These are phyloP conservation scores for Sussaba pulchella DNA, from an alignment of 2,888 invertebrate species.

Conservation along the genomic window DNA sequence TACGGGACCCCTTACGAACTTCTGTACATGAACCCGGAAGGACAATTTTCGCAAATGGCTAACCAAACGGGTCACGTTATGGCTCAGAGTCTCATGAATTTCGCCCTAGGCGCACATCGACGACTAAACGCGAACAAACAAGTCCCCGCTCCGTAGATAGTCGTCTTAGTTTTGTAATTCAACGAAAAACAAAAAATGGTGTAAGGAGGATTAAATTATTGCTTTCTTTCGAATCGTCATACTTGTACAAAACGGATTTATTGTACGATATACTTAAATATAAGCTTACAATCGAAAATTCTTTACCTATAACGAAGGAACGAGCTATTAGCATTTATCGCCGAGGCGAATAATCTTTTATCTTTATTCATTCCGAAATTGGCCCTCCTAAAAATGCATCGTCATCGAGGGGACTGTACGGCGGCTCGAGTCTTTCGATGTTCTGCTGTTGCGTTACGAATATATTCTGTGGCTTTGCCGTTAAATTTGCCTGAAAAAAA, in stretches of 20 bases:
- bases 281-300: constrained; percentile 57
- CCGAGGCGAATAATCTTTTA: constrained; percentile 1
- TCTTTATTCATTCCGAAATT: constrained; percentile 34
- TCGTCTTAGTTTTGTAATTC: constrained; percentile 7
- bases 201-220: neutral
- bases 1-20: constrained; percentile 90
- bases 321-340: constrained; percentile 13
- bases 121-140: constrained; percentile 16
- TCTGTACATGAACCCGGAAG: constrained; percentile 86
- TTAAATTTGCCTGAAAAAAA: constrained; percentile 72
- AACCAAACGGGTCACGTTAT: constrained; percentile 88
- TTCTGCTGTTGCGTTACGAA: constrained; percentile 78
- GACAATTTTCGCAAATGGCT: constrained; percentile 89
- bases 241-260: constrained; percentile 64
- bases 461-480: constrained; percentile 77
- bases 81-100: constrained; percentile 84
- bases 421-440: constrained; percentile 68
- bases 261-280: constrained; percentile 62
- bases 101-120: constrained; percentile 80
- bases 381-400: constrained; percentile 76
- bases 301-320: constrained; percentile 57
- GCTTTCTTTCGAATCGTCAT: constrained; percentile 1
- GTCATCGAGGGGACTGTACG: constrained; percentile 79
- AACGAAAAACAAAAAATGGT: neutral
- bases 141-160: constrained; percentile 28